Evolutionary conservation across 2,113 vertebrate species (phyloP).

Genomic region (Hemichromis elongatus): DNA sequence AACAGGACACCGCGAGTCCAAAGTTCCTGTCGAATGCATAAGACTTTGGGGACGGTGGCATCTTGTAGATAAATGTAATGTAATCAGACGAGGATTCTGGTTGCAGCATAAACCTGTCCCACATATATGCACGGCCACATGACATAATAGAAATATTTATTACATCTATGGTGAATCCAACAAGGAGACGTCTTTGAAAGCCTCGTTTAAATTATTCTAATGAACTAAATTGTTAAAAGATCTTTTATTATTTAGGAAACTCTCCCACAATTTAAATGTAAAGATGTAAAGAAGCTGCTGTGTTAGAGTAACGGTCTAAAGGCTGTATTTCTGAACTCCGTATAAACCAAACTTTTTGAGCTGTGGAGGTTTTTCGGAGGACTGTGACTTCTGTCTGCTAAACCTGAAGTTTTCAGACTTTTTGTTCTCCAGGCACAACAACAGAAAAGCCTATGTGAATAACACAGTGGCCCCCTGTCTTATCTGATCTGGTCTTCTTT

Average conservation of each 20-base stretch:
- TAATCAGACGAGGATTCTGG: neutral
- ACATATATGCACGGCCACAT: neutral
- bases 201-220: neutral
- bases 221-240: neutral
- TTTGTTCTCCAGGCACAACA: neutral
- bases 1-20: neutral
- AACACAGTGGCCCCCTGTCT: neutral
- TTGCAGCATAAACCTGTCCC: neutral
- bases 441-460: neutral
- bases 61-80: neutral
- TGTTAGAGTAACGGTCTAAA: neutral
- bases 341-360: neutral
- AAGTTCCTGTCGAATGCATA: neutral
- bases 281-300: neutral
- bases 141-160: neutral
- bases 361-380: neutral
- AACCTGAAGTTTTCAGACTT: neutral
- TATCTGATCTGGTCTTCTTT: neutral
- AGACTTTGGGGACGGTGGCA: neutral
- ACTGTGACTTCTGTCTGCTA: neutral
- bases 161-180: neutral
- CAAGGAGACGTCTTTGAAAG: neutral
- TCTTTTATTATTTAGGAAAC: neutral
- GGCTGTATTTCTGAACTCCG: neutral
- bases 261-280: neutral